Evolutionary conservation across 2,888 invertebrate genomes (phyloP).

Genomic region (Nephrotoma flavescens): DNA sequence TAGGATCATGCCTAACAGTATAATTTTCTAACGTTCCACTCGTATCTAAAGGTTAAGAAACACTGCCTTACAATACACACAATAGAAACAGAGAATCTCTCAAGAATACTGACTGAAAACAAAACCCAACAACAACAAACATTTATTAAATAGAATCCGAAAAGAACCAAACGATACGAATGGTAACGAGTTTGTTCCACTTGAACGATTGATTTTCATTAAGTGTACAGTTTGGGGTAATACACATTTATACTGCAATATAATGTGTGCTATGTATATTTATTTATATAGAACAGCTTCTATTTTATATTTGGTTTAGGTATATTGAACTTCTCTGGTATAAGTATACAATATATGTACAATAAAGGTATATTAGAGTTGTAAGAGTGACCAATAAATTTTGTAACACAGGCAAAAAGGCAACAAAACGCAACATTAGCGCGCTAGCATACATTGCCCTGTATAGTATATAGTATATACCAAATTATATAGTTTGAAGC

Average conservation of each 20-base stretch:
- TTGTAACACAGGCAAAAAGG: not conserved
- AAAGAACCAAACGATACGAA: not conserved
- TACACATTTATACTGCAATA: not conserved
- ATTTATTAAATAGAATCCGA: not conserved
- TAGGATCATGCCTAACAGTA: too few species aligned
- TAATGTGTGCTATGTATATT: not conserved
- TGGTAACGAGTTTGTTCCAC: conserved; percentile 1
- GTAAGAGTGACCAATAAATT: not conserved
- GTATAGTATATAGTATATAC: too few species aligned
- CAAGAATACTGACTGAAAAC: not conserved
- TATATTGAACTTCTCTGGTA: not conserved
- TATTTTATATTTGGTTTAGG: not conserved
- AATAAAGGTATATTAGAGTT: not conserved
- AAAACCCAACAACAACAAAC: not conserved
- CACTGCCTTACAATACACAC: not conserved
- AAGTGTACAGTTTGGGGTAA: conserved; percentile 1
- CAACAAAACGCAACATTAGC: not conserved
- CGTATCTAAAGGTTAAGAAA: not conserved
- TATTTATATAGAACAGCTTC: not conserved
- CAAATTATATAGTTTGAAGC: not conserved
- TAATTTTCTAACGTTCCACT: not conserved
- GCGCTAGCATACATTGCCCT: not conserved
- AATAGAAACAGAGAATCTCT: not conserved
- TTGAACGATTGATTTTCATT: conserved; percentile 4
- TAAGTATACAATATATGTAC: not conserved